Percentiles rank a stretch among this genome's conserved stretches.
These are phyloP conservation scores for Neria commutata DNA, from an alignment of 2,888 invertebrate species.

Conservation along the genomic window DNA sequence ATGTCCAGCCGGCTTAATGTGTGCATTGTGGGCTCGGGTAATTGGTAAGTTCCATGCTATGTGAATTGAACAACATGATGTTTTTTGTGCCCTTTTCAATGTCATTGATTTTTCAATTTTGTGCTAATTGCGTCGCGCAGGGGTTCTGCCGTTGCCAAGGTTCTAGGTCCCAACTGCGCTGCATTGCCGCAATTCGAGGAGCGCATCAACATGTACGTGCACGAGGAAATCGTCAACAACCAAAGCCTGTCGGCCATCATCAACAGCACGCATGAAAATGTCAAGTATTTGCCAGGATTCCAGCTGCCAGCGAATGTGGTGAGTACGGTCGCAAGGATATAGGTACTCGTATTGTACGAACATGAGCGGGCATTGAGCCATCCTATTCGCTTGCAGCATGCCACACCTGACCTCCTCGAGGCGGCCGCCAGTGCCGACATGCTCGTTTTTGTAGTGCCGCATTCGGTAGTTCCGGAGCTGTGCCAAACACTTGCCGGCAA, in stretches of 20 bases:
- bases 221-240: slow-evolving; percentile 39
- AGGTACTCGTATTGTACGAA: too few species aligned
- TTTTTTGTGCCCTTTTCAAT: too few species aligned
- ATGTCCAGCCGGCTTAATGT: too few species aligned
- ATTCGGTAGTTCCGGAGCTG: slow-evolving; percentile 91
- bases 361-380: too few species aligned
- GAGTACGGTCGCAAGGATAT: too few species aligned
- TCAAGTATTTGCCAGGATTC: slow-evolving; percentile 46
- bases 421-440: slow-evolving; percentile 92
- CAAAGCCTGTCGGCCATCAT: slow-evolving; percentile 38
- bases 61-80: too few species aligned
- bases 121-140: too few species aligned
- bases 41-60: too few species aligned
- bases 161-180: not conserved
- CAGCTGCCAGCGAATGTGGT: slow-evolving; percentile 44
- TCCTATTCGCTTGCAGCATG: slow-evolving; percentile 69
- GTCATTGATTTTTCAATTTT: too few species aligned
- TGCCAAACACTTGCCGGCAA: slow-evolving; percentile 85
- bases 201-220: slow-evolving; percentile 44
- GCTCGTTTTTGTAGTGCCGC: slow-evolving; percentile 95
- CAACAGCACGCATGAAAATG: slow-evolving; percentile 43
- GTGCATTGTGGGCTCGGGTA: too few species aligned
- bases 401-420: slow-evolving; percentile 88
- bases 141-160: not conserved
- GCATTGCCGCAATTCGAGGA: slow-evolving; percentile 26